A percentile compares a stretch with the other conserved stretches of the same genome.
Conservation (phyloP, 2,888 invertebrate species). For the Phania funesta region DNA sequence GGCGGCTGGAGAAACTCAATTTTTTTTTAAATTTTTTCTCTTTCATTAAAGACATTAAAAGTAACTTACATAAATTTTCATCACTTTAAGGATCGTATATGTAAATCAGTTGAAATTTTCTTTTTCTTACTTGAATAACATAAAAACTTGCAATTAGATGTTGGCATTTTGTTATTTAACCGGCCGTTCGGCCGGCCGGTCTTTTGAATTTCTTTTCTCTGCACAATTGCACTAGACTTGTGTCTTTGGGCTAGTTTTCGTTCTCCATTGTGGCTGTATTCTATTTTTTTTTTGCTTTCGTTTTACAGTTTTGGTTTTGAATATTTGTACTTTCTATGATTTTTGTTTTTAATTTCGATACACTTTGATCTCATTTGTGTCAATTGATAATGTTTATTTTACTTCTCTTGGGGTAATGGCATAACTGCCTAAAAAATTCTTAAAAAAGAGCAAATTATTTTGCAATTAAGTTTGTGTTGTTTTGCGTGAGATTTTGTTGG, state of each 20-base stretch:
- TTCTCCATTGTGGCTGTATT: background rate
- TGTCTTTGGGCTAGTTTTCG: background rate
- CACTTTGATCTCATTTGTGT: slow-evolving; percentile 76
- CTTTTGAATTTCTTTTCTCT: background rate
- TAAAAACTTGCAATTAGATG: background rate
- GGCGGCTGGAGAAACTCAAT: no score
- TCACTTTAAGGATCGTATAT: background rate
- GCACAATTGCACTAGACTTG: background rate
- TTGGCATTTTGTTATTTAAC: slow-evolving; percentile 14
- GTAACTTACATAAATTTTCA: background rate
- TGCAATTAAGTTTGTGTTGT: background rate
- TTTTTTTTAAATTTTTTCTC: no score
- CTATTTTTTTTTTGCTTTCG: background rate
- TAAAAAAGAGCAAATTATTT: slow-evolving; percentile 57
- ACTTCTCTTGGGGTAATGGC: slow-evolving; percentile 71
- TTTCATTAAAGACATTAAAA: no score
- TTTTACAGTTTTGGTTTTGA: background rate
- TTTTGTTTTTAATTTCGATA: slow-evolving; percentile 71
- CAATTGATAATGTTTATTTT: slow-evolving; percentile 74
- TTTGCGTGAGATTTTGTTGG: background rate
- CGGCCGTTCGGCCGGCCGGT: slow-evolving; percentile 9
- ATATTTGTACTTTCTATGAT: slow-evolving; percentile 3
- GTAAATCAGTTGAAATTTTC: background rate
- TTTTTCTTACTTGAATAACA: background rate
- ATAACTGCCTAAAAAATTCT: slow-evolving; percentile 74